Evolutionary conservation across 2,113 vertebrate genomes (phyloP).

Genomic region (Psittacus erithacus): DNA sequence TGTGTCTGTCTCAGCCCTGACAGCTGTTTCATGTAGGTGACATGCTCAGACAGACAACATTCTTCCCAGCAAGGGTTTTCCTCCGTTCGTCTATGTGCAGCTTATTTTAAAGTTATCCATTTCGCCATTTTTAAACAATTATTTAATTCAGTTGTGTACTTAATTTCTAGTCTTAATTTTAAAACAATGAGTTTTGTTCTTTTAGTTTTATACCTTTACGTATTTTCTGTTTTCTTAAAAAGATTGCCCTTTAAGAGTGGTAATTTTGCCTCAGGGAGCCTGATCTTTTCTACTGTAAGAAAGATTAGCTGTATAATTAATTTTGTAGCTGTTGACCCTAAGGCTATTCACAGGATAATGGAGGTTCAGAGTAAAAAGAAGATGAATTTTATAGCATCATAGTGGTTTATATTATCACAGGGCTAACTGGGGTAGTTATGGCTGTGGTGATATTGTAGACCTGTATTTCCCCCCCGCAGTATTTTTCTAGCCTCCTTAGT

Average conservation of each 20-base stretch:
- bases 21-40: conserved; percentile 21
- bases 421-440: not conserved
- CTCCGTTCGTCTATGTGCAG: not conserved
- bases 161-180: not conserved
- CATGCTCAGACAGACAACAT: not conserved
- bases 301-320: not conserved
- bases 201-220: not conserved
- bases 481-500: not conserved
- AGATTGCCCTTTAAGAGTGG: not conserved
- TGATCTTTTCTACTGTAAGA: not conserved
- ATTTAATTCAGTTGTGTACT: not conserved
- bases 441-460: not conserved
- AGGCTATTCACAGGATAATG: not conserved
- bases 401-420: not conserved
- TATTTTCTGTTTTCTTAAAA: not conserved
- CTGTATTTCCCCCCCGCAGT: not conserved
- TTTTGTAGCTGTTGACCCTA: not conserved
- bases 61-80: not conserved
- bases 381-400: not conserved
- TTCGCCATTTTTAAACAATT: not conserved
- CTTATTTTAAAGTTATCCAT: not conserved
- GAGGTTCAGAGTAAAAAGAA: not conserved
- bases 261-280: not conserved
- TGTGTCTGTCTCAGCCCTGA: not conserved
- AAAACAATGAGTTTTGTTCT: not conserved